These are phyloP conservation scores for Enteromius radiatus DNA, from an alignment of 2,797 vertebrate genomes.

Conservation along the genomic window DNA sequence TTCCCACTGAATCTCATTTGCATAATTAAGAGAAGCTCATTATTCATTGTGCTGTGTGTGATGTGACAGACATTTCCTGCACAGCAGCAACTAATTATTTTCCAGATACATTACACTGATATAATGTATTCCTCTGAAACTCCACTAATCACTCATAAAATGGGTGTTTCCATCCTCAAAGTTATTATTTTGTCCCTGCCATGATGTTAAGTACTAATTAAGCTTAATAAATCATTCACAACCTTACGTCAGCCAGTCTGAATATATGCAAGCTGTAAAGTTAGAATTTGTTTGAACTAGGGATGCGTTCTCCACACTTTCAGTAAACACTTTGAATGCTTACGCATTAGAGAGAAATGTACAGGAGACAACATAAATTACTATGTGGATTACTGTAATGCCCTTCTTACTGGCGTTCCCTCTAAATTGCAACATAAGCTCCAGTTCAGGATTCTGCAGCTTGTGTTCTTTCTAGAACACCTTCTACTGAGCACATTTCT, in stretches of 20 bases:
- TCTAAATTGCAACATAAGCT: not conserved
- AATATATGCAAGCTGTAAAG: not conserved
- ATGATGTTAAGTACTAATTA: slow-evolving; percentile 64
- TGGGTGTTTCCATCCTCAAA: slow-evolving; percentile 53
- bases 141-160: slow-evolving; percentile 62
- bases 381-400: too few species aligned
- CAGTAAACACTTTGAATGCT: not conserved
- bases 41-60: slow-evolving; percentile 67
- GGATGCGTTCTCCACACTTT: slow-evolving; percentile 3
- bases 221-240: slow-evolving; percentile 48
- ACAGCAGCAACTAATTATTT: slow-evolving; percentile 69
- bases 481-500: not conserved
- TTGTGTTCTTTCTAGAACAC: not conserved
- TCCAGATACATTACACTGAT: slow-evolving; percentile 64
- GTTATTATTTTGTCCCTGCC: slow-evolving; percentile 60
- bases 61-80: slow-evolving; percentile 65
- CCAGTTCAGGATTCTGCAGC: not conserved
- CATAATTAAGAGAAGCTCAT: slow-evolving; percentile 72
- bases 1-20: slow-evolving; percentile 64
- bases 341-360: not conserved
- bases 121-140: slow-evolving; percentile 63
- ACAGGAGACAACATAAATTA: not conserved
- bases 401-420: too few species aligned
- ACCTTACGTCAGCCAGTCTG: not conserved
- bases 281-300: slow-evolving; percentile 1